phyloP scores from a whole-genome alignment of 2,113 vertebrate genomes.

The Myiagra hebetior region DNA sequence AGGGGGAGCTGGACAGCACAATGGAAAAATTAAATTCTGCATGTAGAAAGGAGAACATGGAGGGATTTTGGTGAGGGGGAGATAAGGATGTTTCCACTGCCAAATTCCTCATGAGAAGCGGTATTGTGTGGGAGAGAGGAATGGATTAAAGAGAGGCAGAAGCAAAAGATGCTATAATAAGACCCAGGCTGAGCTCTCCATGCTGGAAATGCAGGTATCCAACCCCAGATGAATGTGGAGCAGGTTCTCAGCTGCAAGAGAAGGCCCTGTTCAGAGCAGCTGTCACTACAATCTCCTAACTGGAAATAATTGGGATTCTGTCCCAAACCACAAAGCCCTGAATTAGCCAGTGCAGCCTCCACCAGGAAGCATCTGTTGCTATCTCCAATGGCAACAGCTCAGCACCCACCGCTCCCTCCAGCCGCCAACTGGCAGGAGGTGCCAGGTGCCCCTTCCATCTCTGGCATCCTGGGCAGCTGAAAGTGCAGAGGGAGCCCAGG shows the following conservation, averaged over 20 bases:
- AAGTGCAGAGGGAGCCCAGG: neutral
- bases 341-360: slow-evolving; percentile 55
- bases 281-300: slow-evolving; percentile 57
- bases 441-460: neutral
- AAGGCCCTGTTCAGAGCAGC: slow-evolving; percentile 42
- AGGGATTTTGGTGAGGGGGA: neutral
- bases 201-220: neutral
- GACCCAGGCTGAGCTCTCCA: neutral
- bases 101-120: neutral
- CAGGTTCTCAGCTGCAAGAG: neutral
- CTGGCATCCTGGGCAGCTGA: neutral
- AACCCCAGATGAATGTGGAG: neutral
- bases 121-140: neutral
- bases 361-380: slow-evolving; percentile 62
- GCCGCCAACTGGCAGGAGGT: neutral
- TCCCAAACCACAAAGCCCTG: slow-evolving; percentile 68
- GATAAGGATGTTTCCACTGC: neutral
- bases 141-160: neutral
- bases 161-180: neutral
- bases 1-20: neutral
- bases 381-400: slow-evolving; percentile 60
- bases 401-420: neutral
- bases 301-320: slow-evolving; percentile 70
- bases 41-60: neutral
- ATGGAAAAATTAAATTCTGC: slow-evolving; percentile 5